Conservation (phyloP, 53 echinoderm and acorn worm genomes). For the Antedon mediterranea region DNA sequence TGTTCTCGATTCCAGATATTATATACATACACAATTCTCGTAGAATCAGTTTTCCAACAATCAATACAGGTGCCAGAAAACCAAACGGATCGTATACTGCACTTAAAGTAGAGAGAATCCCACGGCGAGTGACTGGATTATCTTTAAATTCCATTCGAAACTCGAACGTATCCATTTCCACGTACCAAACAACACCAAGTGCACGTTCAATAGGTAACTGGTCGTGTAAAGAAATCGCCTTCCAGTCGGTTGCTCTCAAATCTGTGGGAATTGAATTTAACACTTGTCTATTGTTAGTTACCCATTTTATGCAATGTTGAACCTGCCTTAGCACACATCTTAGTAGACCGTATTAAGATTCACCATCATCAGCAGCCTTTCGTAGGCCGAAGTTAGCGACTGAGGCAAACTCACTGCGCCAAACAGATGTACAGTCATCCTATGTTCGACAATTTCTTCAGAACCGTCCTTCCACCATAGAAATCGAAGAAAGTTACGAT, state of each 20-base stretch:
- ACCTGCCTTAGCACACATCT: background rate
- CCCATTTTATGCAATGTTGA: background rate
- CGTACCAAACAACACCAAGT: slow-evolving; percentile 10
- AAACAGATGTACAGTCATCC: background rate
- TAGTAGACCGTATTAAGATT: background rate
- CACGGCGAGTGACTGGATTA: slow-evolving; percentile 6
- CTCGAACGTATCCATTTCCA: slow-evolving; percentile 16
- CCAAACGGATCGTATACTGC: slow-evolving; percentile 51
- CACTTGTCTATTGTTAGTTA: too few relatives aligned
- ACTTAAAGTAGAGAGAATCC: slow-evolving; percentile 35
- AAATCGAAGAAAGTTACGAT: slow-evolving; percentile 40
- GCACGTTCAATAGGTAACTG: background rate
- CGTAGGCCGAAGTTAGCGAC: background rate
- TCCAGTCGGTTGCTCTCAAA: background rate
- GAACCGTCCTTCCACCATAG: slow-evolving; percentile 36
- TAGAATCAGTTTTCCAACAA: slow-evolving; percentile 40
- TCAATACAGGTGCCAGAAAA: slow-evolving; percentile 25
- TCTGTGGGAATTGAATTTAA: too few relatives aligned
- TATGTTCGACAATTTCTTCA: too few relatives aligned
- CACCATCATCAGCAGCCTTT: background rate
- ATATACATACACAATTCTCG: slow-evolving; percentile 26
- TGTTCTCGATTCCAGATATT: background rate
- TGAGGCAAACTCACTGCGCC: background rate
- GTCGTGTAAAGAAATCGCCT: background rate
- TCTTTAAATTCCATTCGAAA: slow-evolving; percentile 13